A percentile compares a stretch with the other conserved stretches of the same genome.
Conservation (phyloP, 2,113 vertebrate genomes). For the Bettongia penicillata region DNA sequence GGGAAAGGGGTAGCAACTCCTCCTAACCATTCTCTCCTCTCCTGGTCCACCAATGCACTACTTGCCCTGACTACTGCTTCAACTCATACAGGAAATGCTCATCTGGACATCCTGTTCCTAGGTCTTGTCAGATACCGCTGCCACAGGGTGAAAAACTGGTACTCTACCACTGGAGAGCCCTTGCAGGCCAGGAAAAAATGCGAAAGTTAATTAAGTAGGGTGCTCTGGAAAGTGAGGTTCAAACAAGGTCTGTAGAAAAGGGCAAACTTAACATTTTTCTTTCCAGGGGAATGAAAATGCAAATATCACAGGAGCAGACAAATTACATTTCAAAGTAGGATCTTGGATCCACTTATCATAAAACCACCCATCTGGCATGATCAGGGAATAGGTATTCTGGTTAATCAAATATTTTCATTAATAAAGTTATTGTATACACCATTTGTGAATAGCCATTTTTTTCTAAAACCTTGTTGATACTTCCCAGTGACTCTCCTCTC, state of each 20-base stretch:
- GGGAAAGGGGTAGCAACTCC: not conserved
- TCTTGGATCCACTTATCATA: not conserved
- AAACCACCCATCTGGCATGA: not conserved
- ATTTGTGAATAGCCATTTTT: not conserved
- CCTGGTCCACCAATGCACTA: not conserved
- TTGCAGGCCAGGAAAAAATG: not conserved
- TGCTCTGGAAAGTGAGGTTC: not conserved
- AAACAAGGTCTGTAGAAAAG: slow-evolving; percentile 48
- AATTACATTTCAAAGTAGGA: not conserved
- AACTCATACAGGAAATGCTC: rapidly evolving
- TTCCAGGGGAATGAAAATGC: slow-evolving; percentile 35
- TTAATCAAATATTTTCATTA: not conserved
- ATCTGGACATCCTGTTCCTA: not conserved
- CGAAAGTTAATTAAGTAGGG: slow-evolving; percentile 39
- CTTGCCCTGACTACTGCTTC: not conserved
- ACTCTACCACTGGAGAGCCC: not conserved
- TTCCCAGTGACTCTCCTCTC: not conserved
- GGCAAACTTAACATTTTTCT: slow-evolving; percentile 27
- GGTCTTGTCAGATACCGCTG: not conserved
- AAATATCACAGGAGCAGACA: slow-evolving; percentile 46
- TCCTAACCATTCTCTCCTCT: not conserved
- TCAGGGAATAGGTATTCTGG: not conserved
- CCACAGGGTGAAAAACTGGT: not conserved
- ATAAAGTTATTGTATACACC: not conserved
- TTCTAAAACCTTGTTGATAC: not conserved